Conservation (phyloP, 2,888 invertebrate genomes). For the Argyra leucocephala region DNA sequence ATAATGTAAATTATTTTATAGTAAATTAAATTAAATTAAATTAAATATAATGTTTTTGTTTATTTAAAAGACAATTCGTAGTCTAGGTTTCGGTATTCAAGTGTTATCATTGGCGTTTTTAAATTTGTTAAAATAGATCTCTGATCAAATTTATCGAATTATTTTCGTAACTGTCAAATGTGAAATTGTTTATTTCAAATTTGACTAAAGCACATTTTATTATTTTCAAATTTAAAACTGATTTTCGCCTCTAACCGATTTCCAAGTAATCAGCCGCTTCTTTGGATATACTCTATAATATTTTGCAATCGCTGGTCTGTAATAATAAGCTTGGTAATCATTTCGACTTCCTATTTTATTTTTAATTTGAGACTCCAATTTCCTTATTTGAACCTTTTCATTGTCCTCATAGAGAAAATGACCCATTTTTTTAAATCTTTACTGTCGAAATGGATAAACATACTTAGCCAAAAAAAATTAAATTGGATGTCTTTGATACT, state of each 20-base stretch:
- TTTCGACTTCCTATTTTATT: conserved; percentile 59
- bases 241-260: conserved; percentile 36
- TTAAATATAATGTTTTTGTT: too few relatives aligned
- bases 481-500: conserved; percentile 70
- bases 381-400: conserved; percentile 52
- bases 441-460: conserved; percentile 58
- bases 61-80: too few relatives aligned
- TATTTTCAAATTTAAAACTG: too few relatives aligned
- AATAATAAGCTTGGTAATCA: conserved; percentile 80
- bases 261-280: conserved; percentile 53
- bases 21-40: too few relatives aligned
- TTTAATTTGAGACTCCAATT: conserved; percentile 53
- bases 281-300: conserved; percentile 58
- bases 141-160: too few relatives aligned
- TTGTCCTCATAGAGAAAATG: conserved; percentile 60
- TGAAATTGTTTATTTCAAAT: too few relatives aligned
- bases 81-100: too few relatives aligned
- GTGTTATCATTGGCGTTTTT: too few relatives aligned
- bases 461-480: conserved; percentile 59
- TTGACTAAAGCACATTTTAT: too few relatives aligned
- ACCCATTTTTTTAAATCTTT: conserved; percentile 75
- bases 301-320: conserved; percentile 59
- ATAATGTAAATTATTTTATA: too few relatives aligned
- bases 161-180: too few relatives aligned
- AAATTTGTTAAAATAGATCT: too few relatives aligned